Evolutionary conservation across 2,797 vertebrate genomes (phyloP).

Genomic region (Halcyon leucocephala): DNA sequence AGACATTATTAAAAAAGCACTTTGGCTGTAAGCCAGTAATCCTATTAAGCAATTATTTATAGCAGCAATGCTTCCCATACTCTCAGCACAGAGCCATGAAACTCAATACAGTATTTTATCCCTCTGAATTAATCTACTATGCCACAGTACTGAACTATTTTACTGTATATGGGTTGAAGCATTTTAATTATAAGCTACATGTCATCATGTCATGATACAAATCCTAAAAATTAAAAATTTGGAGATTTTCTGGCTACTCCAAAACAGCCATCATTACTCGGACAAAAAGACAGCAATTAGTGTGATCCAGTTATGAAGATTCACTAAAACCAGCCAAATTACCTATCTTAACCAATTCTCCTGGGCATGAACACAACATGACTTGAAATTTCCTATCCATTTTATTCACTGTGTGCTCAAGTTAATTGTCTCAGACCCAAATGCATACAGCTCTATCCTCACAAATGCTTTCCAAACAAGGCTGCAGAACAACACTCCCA

Average conservation of each 20-base stretch:
- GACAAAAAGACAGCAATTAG: slow-evolving; percentile 34
- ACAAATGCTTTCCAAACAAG: background rate
- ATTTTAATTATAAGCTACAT: slow-evolving; percentile 28
- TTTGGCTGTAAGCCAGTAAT: background rate
- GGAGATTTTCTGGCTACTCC: slow-evolving; percentile 5
- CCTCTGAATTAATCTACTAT: background rate
- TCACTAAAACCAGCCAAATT: slow-evolving; percentile 36
- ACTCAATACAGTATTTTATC: background rate
- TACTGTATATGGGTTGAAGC: background rate
- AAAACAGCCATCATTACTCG: background rate
- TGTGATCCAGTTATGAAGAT: slow-evolving; percentile 6
- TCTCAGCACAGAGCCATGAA: background rate
- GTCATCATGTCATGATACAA: background rate
- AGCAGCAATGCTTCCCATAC: background rate
- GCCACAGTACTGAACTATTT: background rate
- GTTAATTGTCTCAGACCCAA: background rate
- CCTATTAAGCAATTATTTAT: background rate
- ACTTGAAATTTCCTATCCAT: background rate
- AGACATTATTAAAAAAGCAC: background rate
- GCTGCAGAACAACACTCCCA: background rate
- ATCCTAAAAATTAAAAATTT: slow-evolving; percentile 27
- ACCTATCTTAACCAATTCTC: background rate
- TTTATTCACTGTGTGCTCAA: background rate
- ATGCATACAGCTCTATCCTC: background rate
- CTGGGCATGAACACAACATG: background rate